phyloP scores from a whole-genome alignment of 2,888 invertebrate genomes.

The Nomada hirtipes region DNA sequence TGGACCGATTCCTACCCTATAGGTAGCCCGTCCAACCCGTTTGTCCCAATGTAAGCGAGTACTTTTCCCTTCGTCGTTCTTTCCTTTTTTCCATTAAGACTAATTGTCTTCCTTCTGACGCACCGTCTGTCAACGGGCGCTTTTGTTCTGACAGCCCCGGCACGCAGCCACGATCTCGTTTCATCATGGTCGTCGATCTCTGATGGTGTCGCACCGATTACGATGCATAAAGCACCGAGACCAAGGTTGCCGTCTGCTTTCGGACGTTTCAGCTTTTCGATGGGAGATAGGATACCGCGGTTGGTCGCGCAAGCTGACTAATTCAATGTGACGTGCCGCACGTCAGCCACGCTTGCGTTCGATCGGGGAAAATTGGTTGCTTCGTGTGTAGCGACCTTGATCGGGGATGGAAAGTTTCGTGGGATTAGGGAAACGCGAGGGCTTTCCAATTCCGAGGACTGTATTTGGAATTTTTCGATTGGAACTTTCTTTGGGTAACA shows the following conservation, averaged over 20 bases:
- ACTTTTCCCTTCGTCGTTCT: constrained; percentile 26
- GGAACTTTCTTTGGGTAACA: no score
- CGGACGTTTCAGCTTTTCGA: not conserved
- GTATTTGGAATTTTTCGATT: no score
- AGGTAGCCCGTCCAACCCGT: constrained; percentile 52
- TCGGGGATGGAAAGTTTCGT: no score
- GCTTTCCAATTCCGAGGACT: no score
- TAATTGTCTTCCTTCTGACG: constrained; percentile 52
- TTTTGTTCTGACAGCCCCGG: constrained; percentile 39
- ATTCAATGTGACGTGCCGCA: not conserved
- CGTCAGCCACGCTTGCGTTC: not conserved
- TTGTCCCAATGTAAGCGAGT: constrained; percentile 59
- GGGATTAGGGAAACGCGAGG: no score
- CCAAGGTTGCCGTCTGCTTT: constrained; percentile 28
- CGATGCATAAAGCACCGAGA: not conserved
- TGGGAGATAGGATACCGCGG: not conserved
- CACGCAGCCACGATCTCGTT: constrained; percentile 7
- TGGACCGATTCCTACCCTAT: constrained; percentile 13
- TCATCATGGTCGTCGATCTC: constrained; percentile 26
- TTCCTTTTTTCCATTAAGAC: constrained; percentile 11
- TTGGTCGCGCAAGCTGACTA: not conserved
- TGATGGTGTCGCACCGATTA: constrained; percentile 1
- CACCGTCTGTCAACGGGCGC: constrained; percentile 32
- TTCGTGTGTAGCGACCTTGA: no score
- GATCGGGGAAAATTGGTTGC: not conserved